A percentile compares a stretch with the other conserved stretches of the same genome.
Evolutionary conservation across 2,888 invertebrate species (phyloP).

Genomic region (Hirtodrosophila trivittata): DNA sequence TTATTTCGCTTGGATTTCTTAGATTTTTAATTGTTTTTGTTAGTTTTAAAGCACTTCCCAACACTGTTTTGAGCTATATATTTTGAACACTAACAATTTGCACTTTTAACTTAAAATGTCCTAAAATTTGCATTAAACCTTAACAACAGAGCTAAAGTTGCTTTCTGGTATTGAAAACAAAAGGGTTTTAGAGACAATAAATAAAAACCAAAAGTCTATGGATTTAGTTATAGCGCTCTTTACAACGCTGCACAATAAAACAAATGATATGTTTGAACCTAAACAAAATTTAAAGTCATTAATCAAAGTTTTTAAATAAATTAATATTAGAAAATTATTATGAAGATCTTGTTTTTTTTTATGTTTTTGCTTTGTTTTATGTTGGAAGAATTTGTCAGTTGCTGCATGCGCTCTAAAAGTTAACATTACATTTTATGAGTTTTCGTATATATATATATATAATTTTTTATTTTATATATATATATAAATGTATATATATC

Average conservation of each 20-base stretch:
- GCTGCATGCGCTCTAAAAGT: conserved; percentile 59
- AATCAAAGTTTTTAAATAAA: conserved; percentile 27
- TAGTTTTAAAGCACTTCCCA: conserved; percentile 47
- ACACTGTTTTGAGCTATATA: conserved; percentile 74
- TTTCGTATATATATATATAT: conserved; percentile 30
- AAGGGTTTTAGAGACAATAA: conserved; percentile 26
- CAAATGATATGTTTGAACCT: conserved; percentile 70
- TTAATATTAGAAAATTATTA: conserved; percentile 10
- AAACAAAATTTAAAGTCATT: conserved; percentile 47
- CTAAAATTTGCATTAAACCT: conserved; percentile 66
- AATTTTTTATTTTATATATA: conserved; percentile 48
- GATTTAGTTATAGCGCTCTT: conserved; percentile 48
- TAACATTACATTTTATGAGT: conserved; percentile 72
- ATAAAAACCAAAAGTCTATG: conserved; percentile 18
- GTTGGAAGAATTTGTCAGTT: conserved; percentile 19
- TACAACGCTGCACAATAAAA: conserved; percentile 37
- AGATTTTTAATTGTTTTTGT: conserved; percentile 18
- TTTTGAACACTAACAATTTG: conserved; percentile 76
- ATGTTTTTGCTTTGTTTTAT: conserved; percentile 11
- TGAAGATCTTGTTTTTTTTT: not conserved
- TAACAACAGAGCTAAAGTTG: conserved; percentile 60
- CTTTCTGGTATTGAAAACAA: conserved; percentile 22
- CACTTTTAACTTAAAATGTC: conserved; percentile 61
- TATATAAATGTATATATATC: conserved; percentile 7
- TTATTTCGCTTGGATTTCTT: conserved; percentile 17